phyloP scores from a whole-genome alignment of 2,113 vertebrate species.

The Rhadina sibilatrix region DNA sequence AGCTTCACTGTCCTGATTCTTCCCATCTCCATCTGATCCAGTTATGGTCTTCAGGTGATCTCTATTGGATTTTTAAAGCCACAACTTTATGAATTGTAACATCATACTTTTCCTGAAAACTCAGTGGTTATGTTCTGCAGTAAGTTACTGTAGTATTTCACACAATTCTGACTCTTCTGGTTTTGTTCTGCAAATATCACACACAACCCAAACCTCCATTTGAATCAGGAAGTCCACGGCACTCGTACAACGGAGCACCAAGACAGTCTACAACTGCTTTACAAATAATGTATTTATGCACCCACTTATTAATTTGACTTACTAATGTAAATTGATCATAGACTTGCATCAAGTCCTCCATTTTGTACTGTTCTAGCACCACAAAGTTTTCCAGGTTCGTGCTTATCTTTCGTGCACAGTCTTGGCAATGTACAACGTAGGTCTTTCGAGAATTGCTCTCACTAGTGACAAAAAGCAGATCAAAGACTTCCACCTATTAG shows the following conservation, averaged over 20 bases:
- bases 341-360: conserved; percentile 96
- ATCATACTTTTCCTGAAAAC: conserved; percentile 54
- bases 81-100: conserved; percentile 70
- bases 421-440: conserved; percentile 95
- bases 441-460: conserved; percentile 95
- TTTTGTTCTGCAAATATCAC: conserved; percentile 8
- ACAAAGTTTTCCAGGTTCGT: conserved; percentile 93
- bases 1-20: conserved; percentile 68
- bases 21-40: conserved; percentile 70
- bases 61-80: conserved; percentile 70
- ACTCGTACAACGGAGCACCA: conserved; percentile 27
- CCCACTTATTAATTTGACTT: conserved; percentile 79
- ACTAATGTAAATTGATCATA: conserved; percentile 99
- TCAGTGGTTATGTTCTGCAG: conserved; percentile 54
- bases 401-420: conserved; percentile 93
- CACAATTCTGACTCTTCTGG: conserved; percentile 40
- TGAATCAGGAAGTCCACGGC: not conserved
- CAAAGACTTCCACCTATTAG: conserved; percentile 95
- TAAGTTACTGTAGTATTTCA: conserved; percentile 50
- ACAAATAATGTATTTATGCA: conserved; percentile 64
- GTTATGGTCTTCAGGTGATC: conserved; percentile 69
- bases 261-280: conserved; percentile 56
- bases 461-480: conserved; percentile 95
- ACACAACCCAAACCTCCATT: conserved; percentile 38
- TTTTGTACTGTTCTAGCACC: conserved; percentile 97